Conservation (phyloP, 2,113 vertebrate species). For the Mohoua ochrocephala region DNA sequence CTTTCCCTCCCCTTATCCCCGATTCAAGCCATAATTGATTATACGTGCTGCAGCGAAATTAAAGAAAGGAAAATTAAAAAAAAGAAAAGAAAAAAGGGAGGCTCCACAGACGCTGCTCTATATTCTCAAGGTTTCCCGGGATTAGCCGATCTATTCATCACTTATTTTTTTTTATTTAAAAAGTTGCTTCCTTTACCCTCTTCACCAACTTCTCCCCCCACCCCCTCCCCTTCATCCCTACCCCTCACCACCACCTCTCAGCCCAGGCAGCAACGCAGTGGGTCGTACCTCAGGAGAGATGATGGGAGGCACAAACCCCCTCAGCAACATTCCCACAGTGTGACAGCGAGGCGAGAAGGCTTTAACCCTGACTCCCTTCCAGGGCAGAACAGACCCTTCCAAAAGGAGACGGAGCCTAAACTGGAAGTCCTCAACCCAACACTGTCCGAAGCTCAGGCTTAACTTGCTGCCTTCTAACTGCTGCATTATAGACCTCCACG, state of each 20-base stretch:
- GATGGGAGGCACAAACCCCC: background rate
- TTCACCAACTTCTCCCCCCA: background rate
- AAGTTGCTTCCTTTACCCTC: slow-evolving; percentile 67
- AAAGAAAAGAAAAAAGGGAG: slow-evolving; percentile 71
- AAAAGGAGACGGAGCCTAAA: background rate
- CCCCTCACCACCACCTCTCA: background rate
- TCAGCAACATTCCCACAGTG: background rate
- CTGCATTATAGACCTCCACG: background rate
- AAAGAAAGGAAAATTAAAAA: slow-evolving; percentile 79
- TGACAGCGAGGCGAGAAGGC: fast-evolving
- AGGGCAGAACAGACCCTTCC: background rate
- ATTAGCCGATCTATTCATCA: slow-evolving; percentile 75
- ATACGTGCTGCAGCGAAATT: slow-evolving; percentile 88
- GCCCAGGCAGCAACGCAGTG: background rate
- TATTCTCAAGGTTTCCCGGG: slow-evolving; percentile 69
- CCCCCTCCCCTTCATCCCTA: background rate
- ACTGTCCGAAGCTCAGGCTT: fast-evolving
- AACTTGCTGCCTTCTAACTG: background rate
- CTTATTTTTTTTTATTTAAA: slow-evolving; percentile 72
- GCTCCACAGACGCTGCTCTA: slow-evolving; percentile 52
- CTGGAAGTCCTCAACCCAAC: background rate
- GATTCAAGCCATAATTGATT: slow-evolving; percentile 96
- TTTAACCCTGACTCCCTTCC: background rate
- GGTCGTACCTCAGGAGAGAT: background rate
- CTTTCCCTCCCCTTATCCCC: slow-evolving; percentile 79